phyloP scores from a whole-genome alignment of 2,797 vertebrate species.

The Myotis findleyi region DNA sequence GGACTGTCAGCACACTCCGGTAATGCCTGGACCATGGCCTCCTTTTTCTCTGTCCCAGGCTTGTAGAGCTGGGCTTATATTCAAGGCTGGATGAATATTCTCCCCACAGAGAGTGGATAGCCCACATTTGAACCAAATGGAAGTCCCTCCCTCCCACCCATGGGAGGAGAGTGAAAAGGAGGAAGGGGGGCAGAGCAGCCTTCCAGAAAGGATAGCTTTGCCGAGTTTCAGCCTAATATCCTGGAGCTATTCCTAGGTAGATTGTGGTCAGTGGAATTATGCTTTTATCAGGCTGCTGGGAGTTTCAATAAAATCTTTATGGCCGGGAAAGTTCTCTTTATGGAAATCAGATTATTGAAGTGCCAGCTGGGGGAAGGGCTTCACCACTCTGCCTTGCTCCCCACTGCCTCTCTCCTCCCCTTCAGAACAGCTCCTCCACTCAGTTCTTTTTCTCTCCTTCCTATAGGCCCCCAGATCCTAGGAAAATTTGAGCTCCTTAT shows the following conservation, averaged over 20 bases:
- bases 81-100: conserved; percentile 64
- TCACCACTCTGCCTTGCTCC: conserved; percentile 55
- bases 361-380: conserved; percentile 51
- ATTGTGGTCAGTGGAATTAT: conserved; percentile 76
- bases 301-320: conserved; percentile 77
- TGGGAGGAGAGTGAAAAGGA: conserved; percentile 34
- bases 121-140: conserved; percentile 67
- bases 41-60: conserved; percentile 1
- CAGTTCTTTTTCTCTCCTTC: not conserved
- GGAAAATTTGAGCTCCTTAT: conserved; percentile 6
- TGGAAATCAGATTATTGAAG: conserved; percentile 67
- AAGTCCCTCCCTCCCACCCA: not conserved
- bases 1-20: not conserved
- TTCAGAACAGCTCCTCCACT: conserved; percentile 11
- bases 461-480: not conserved
- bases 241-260: conserved; percentile 77
- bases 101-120: conserved; percentile 46
- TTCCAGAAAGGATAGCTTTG: conserved; percentile 68
- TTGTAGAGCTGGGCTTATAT: conserved; percentile 55
- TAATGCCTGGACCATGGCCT: conserved; percentile 4
- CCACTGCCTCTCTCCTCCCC: conserved; percentile 9
- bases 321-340: conserved; percentile 68
- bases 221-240: conserved; percentile 71
- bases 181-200: conserved; percentile 42
- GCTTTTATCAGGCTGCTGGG: conserved; percentile 70